A percentile compares a stretch with the other conserved stretches of the same genome.
These are phyloP conservation scores for Siderastrea radians DNA, from an alignment of 92 coral and sea anemone genomes.

Conservation along the genomic window DNA sequence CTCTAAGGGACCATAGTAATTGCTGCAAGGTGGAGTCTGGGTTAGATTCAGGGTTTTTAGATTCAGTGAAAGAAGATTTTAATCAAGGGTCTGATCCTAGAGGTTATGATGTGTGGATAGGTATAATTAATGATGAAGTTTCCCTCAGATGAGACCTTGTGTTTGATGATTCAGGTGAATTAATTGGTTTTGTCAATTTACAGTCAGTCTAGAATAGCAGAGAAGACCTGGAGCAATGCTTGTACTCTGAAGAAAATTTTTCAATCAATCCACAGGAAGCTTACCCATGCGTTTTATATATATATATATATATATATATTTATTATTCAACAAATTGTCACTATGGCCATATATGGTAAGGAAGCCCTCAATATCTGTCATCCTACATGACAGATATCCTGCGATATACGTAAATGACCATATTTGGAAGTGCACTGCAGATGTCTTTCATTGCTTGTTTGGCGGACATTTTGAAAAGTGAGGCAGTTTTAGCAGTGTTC, in stretches of 20 bases:
- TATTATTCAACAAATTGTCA: too few species aligned
- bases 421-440: too few species aligned
- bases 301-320: too few species aligned
- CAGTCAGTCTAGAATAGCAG: constrained; percentile 2
- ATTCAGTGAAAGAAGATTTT: constrained; percentile 47
- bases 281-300: too few species aligned
- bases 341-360: too few species aligned
- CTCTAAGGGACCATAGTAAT: constrained; percentile 47
- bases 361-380: too few species aligned
- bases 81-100: constrained; percentile 16
- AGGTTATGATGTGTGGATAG: constrained; percentile 2
- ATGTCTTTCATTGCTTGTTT: too few species aligned
- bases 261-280: constrained; percentile 43
- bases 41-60: constrained; percentile 49
- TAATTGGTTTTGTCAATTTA: constrained; percentile 31
- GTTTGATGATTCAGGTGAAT: constrained; percentile 12
- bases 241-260: constrained; percentile 1
- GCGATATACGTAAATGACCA: too few species aligned
- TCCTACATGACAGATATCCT: too few species aligned
- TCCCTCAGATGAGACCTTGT: constrained; percentile 26
- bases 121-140: constrained; percentile 5
- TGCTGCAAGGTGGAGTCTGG: constrained; percentile 47
- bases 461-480: too few species aligned
- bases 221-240: constrained; percentile 6
- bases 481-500: too few species aligned